Base-by-base conservation (phyloP, 2,113 vertebrate species). In the Brachypodius melanocephalos region DNA sequence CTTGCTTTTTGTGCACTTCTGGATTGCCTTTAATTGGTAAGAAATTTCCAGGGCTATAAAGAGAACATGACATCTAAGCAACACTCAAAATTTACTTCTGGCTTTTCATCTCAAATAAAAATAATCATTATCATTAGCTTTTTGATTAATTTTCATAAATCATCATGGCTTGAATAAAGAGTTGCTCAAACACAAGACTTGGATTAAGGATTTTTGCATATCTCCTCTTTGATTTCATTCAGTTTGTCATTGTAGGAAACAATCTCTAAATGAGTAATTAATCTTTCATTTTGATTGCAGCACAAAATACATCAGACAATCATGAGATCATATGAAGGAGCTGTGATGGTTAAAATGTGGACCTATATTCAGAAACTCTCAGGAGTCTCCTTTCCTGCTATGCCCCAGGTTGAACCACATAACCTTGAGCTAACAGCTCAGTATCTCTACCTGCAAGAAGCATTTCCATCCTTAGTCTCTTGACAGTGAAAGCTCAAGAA, bases 41-140 rank as follows among this genome's bases (percentile, higher is more conserved):
- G 63, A 91, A 90, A 90, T 94, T 85, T 96, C 32, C 55, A 90
- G 75, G 61, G 54, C 63, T 85, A 46, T 77, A 88, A 96, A 85
- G 38, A 95, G 66, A 88, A 76, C 21, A 62, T 0, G 12, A 84
- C 32, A 89, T 58, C 73, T 81, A 85, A 85, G 84, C 57, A 85
- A 73, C 49, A 38, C 31, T 81, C 31, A 87, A 84, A 92, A 95
- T 89, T 75, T 75, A 82, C 46, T 85, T 90, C 57, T 80, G 40
- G 8, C 9, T 91, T 77, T 90, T 73, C 10, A 89, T 38, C 22
- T 79, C 74, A 85, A 77, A 76, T 46, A 88, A 85, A 96, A 93
- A 88, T 80, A 83, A 80, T 24, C 62, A 90, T 72, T 73, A 89
- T 74, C 61, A 65, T 90, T 92, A 86, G 24, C 43, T 88, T 95